These are phyloP conservation scores for Monochamus alternatus DNA, from an alignment of 2,888 invertebrate genomes.

Conservation along the genomic window DNA sequence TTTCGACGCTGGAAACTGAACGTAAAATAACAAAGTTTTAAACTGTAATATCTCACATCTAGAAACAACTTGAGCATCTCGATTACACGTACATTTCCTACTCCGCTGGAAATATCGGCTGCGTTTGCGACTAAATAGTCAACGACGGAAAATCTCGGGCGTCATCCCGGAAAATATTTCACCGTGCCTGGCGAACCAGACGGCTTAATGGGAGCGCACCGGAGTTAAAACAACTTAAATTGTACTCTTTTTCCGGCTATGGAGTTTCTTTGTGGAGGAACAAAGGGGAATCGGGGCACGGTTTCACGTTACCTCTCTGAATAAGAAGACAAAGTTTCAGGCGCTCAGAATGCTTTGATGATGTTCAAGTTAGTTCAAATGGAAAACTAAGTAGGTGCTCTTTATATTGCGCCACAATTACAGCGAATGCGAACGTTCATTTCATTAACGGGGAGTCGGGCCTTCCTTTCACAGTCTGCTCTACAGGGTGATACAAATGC, in stretches of 20 bases:
- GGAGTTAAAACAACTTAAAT: slow-evolving; percentile 51
- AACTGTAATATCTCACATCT: too few species aligned
- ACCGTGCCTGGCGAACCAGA: slow-evolving; percentile 41
- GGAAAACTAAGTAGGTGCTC: slow-evolving; percentile 75
- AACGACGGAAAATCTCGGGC: slow-evolving; percentile 48
- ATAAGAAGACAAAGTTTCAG: slow-evolving; percentile 52
- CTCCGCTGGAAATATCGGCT: too few species aligned
- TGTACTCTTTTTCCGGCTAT: slow-evolving; percentile 45
- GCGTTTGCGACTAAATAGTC: slow-evolving; percentile 30
- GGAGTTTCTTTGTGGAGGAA: slow-evolving; percentile 50
- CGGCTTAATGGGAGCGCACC: slow-evolving; percentile 44
- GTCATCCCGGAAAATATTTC: slow-evolving; percentile 49
- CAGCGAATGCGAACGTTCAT: slow-evolving; percentile 25
- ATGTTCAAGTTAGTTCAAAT: slow-evolving; percentile 70
- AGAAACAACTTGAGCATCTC: too few species aligned
- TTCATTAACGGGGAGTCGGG: slow-evolving; percentile 23
- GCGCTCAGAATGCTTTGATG: slow-evolving; percentile 41
- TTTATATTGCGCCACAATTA: slow-evolving; percentile 41
- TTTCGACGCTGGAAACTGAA: too few species aligned
- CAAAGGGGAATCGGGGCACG: slow-evolving; percentile 31
- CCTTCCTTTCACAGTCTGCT: too few species aligned
- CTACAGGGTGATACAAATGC: too few species aligned
- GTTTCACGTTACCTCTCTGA: slow-evolving; percentile 40
- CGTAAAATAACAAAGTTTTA: too few species aligned
- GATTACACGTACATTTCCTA: too few species aligned